phyloP scores from a whole-genome alignment of 2,888 invertebrate species.

The Leistus spinibarbis region DNA sequence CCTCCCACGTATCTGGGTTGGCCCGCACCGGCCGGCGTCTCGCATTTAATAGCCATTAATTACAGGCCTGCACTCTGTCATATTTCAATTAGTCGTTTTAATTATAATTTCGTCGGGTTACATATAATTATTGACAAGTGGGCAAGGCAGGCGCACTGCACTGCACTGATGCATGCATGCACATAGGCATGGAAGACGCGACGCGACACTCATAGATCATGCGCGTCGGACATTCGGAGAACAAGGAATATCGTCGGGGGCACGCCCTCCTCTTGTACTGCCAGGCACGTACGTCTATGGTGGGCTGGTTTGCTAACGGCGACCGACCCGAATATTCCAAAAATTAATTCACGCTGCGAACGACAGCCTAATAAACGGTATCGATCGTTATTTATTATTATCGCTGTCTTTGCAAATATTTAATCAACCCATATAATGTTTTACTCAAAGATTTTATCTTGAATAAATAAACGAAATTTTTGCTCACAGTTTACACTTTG shows the following conservation, averaged over 20 bases:
- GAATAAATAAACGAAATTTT: no score
- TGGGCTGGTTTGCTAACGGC: not conserved
- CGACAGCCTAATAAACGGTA: not conserved
- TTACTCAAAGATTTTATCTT: no score
- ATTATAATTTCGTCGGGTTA: constrained; percentile 38
- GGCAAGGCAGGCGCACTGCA: constrained; percentile 5
- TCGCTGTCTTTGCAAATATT: no score
- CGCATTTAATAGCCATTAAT: constrained; percentile 29
- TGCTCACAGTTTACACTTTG: no score
- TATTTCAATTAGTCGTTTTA: constrained; percentile 37
- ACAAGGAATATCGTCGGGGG: not conserved
- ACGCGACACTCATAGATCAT: not conserved
- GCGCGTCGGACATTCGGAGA: not conserved
- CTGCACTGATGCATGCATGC: not conserved
- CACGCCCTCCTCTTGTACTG: not conserved
- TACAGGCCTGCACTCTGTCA: constrained; percentile 36
- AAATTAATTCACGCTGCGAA: not conserved
- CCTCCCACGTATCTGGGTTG: constrained; percentile 23
- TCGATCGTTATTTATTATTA: not conserved
- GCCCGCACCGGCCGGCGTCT: constrained; percentile 1
- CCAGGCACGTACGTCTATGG: not conserved
- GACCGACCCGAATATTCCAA: not conserved
- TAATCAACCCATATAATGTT: no score
- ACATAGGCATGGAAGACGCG: not conserved
- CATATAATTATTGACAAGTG: constrained; percentile 36